Conservation (phyloP, 2,888 invertebrate genomes). For the Drosophila bunnanda region DNA sequence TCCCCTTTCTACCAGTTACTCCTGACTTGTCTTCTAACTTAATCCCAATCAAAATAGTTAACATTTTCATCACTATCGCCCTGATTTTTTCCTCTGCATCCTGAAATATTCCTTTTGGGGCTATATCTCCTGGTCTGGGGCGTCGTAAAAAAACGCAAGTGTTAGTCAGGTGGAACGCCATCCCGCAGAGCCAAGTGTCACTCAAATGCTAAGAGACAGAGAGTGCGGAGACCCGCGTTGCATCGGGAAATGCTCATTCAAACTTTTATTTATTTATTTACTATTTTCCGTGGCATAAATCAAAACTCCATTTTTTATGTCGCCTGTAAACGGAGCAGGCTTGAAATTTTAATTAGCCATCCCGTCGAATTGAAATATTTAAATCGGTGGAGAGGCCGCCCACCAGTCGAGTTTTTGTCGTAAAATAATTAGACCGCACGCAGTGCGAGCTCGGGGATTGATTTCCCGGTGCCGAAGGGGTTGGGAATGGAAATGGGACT, state of each 20-base stretch:
- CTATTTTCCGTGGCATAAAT: slow-evolving; percentile 59
- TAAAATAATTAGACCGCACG: slow-evolving; percentile 81
- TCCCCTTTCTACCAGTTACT: background rate
- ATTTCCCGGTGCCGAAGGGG: slow-evolving; percentile 34
- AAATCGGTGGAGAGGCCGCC: slow-evolving; percentile 12
- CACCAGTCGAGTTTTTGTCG: slow-evolving; percentile 65
- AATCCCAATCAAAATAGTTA: background rate
- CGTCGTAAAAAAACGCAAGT: slow-evolving; percentile 36
- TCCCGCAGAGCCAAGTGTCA: slow-evolving; percentile 56
- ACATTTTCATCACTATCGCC: too few relatives aligned
- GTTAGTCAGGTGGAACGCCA: slow-evolving; percentile 60
- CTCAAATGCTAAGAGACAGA: slow-evolving; percentile 34
- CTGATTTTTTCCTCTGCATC: background rate
- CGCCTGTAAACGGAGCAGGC: slow-evolving; percentile 40
- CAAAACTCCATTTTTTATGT: slow-evolving; percentile 63
- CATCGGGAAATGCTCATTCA: slow-evolving; percentile 25
- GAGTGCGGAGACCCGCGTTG: background rate
- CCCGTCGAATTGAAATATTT: slow-evolving; percentile 44
- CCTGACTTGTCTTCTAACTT: accelerated
- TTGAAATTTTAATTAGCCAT: slow-evolving; percentile 73
- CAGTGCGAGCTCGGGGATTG: slow-evolving; percentile 41
- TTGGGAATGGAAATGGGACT: slow-evolving; percentile 17
- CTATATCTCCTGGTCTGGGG: background rate
- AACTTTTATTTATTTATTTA: slow-evolving; percentile 34
- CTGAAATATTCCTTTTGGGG: slow-evolving; percentile 3